phyloP scores from a whole-genome alignment of 2,113 vertebrate species.

The Etheostoma cragini region DNA sequence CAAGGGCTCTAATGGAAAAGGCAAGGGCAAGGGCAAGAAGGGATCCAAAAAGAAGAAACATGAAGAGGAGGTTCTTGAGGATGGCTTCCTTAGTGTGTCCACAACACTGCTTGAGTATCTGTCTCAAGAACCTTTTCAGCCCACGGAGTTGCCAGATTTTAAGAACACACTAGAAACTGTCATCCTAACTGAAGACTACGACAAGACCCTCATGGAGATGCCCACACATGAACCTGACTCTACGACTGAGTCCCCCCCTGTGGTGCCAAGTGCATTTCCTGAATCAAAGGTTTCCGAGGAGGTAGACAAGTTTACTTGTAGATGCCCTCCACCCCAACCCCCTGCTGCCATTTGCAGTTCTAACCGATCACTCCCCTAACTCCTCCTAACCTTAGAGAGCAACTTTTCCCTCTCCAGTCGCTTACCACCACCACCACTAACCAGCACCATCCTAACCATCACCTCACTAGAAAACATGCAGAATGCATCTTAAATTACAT shows the following conservation, averaged over 20 bases:
- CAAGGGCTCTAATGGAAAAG: slow-evolving; percentile 77
- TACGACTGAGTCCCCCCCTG: slow-evolving; percentile 49
- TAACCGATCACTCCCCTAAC: slow-evolving; percentile 67
- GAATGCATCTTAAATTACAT: slow-evolving; percentile 15
- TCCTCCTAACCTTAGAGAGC: slow-evolving; percentile 67
- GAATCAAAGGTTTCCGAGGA: slow-evolving; percentile 72
- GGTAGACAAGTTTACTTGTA: slow-evolving; percentile 77
- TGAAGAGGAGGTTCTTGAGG: slow-evolving; percentile 66
- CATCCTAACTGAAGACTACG: slow-evolving; percentile 31
- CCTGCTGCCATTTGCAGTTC: slow-evolving; percentile 37
- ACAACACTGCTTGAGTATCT: slow-evolving; percentile 67
- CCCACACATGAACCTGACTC: slow-evolving; percentile 60
- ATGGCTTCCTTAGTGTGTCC: slow-evolving; percentile 71
- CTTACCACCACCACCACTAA: slow-evolving; percentile 57
- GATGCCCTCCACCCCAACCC: slow-evolving; percentile 23
- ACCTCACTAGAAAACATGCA: slow-evolving; percentile 11
- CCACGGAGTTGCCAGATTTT: slow-evolving; percentile 50
- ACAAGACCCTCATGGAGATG: slow-evolving; percentile 66
- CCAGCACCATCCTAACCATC: slow-evolving; percentile 54
- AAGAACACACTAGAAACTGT: slow-evolving; percentile 37
- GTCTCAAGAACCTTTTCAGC: slow-evolving; percentile 53
- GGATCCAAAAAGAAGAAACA: slow-evolving; percentile 89
- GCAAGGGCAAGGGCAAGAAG: slow-evolving; percentile 78
- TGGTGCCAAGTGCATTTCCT: slow-evolving; percentile 52
- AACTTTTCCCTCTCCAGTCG: slow-evolving; percentile 41